A percentile compares a stretch with the other conserved stretches of the same genome.
Conservation (phyloP, 2,113 vertebrate species). For the Halichoeres trimaculatus region DNA sequence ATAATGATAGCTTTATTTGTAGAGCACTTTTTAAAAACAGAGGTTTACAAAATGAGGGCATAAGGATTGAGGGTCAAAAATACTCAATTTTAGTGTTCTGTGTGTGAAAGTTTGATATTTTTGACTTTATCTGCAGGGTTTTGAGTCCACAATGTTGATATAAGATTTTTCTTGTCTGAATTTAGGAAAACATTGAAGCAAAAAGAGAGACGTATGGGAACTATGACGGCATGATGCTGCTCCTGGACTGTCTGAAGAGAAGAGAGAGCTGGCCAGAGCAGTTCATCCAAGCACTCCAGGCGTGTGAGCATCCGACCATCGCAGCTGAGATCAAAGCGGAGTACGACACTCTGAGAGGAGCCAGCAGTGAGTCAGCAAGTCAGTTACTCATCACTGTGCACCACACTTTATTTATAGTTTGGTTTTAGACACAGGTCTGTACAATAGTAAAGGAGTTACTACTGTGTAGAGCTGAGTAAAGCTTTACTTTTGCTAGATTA, state of each 20-base stretch:
- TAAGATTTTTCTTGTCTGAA: not conserved
- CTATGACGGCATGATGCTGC: conserved; percentile 64
- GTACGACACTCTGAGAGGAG: conserved; percentile 68
- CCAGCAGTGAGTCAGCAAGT: conserved; percentile 39
- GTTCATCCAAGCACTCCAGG: conserved; percentile 73
- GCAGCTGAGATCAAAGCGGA: conserved; percentile 62
- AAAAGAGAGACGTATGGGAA: conserved; percentile 71
- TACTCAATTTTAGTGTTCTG: too few species aligned
- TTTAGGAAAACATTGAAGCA: conserved; percentile 79
- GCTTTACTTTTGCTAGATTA: too few species aligned
- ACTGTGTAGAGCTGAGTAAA: not conserved
- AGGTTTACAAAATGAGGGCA: too few species aligned
- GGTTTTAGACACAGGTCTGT: too few species aligned
- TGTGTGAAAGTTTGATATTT: too few species aligned
- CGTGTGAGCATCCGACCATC: conserved; percentile 43
- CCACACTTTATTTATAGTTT: not conserved
- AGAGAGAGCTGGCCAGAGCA: conserved; percentile 81
- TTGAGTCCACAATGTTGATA: too few species aligned
- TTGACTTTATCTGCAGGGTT: too few species aligned
- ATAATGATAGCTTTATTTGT: too few species aligned
- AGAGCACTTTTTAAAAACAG: too few species aligned
- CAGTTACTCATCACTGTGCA: not conserved
- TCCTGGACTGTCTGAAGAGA: conserved; percentile 78
- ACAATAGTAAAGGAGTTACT: too few species aligned
- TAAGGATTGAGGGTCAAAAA: too few species aligned